Evolutionary conservation across 2,888 invertebrate species (phyloP).

Genomic region (Reticulitermes lucifugus): DNA sequence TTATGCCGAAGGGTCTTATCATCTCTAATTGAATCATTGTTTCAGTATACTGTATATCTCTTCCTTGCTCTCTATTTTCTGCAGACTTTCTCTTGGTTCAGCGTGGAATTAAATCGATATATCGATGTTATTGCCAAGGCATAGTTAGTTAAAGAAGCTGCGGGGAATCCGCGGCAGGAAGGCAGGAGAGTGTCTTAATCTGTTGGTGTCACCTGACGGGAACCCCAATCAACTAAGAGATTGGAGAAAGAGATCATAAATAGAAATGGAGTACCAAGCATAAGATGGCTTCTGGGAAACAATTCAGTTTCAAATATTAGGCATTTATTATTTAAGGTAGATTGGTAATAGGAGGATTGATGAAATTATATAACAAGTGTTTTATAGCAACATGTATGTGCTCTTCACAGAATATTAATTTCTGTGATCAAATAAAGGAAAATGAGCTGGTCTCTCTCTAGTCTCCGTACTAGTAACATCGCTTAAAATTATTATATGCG

Average conservation of each 20-base stretch:
- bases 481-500: too few relatives aligned
- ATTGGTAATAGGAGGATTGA: too few relatives aligned
- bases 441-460: too few relatives aligned
- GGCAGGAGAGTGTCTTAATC: slow-evolving; percentile 32
- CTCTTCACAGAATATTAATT: too few relatives aligned
- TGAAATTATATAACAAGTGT: too few relatives aligned
- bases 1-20: too few relatives aligned
- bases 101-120: slow-evolving; percentile 32
- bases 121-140: slow-evolving; percentile 27
- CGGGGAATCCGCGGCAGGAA: not conserved
- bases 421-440: too few relatives aligned
- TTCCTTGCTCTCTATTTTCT: not conserved
- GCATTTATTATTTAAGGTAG: too few relatives aligned
- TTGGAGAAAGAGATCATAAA: not conserved
- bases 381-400: too few relatives aligned
- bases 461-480: too few relatives aligned
- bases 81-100: slow-evolving; percentile 26
- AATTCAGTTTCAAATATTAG: too few relatives aligned
- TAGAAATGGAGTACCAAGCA: not conserved
- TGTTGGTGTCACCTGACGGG: not conserved
- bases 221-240: not conserved
- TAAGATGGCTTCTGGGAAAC: too few relatives aligned
- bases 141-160: not conserved
- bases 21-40: not conserved
- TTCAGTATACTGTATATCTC: not conserved